A percentile compares a stretch with the other conserved stretches of the same genome.
Evolutionary conservation across 2,888 invertebrate species (phyloP).

Genomic region (Apantesis nais): DNA sequence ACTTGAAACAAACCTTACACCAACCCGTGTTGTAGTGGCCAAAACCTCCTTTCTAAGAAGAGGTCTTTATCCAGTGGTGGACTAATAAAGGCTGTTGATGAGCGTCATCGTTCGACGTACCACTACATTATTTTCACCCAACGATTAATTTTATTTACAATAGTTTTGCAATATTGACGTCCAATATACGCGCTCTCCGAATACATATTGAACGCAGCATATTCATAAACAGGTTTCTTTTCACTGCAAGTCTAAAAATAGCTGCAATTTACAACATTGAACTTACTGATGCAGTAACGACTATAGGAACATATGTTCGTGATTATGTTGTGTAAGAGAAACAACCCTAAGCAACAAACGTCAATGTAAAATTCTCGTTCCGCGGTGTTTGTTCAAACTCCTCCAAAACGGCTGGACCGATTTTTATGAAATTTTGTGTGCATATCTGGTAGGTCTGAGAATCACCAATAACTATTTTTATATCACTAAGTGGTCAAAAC

Average conservation of each 20-base stretch:
- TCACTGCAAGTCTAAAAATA: slow-evolving; percentile 6
- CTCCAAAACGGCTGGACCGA: too few relatives aligned
- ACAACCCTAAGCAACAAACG: neutral
- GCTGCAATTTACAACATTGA: neutral
- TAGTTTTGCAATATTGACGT: neutral
- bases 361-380: neutral
- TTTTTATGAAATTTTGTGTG: too few relatives aligned
- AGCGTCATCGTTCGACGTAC: slow-evolving; percentile 17
- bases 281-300: neutral
- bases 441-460: too few relatives aligned
- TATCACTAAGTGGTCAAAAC: too few relatives aligned
- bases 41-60: neutral
- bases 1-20: neutral
- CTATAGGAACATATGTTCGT: neutral
- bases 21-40: neutral
- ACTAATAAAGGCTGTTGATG: neutral
- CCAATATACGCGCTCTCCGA: too few relatives aligned
- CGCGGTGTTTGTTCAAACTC: too few relatives aligned
- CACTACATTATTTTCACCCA: neutral
- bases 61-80: neutral
- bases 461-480: too few relatives aligned
- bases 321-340: neutral
- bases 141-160: neutral
- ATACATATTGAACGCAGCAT: neutral
- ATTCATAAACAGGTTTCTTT: neutral